Evolutionary conservation across 2,888 invertebrate species (phyloP), one percentile per base, ranked within the genome.

Genomic region (Orthosia gothica): DNA sequence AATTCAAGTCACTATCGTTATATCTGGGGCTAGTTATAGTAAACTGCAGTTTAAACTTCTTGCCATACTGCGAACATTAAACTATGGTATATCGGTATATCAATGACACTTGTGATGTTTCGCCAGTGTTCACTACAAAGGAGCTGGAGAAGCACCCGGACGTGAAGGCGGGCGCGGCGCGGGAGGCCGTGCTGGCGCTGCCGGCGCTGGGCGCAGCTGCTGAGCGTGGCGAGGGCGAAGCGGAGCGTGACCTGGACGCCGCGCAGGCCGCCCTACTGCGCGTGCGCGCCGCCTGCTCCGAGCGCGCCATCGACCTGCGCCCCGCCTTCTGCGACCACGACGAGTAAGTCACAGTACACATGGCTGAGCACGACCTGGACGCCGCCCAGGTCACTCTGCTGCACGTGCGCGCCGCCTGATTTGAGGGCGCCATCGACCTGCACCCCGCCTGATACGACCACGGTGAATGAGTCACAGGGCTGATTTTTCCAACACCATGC

Each of bases 301-400:
- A 97, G 89, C 96, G 98, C 79, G 92, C 97, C 70, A 96, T 98
- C 62, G 95, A 97, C 82, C 91, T 98, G 77, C 97, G 98, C 80
- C 97, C 98, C 0, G 97, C 97, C 79, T 98, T 98, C 91, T 97
- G 97, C 63, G 98, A 97, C 85, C 98, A 97, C 86, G 98, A 98
- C 91, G 97, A 96, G 98, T 98, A 87, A 91, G 92, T 13, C 32
- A n/a, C 40, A 40, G 40, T 40, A 40, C 7, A 0, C 40, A 40
- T 9, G 72, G 0, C 55, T 13, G 87, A 81, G 72, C 89, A 76
- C 85, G 90, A 90, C 66, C 94, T 97, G 23, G 97, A 97, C 84
- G 82, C 96, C 45, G 97, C 97, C 85, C 97, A 98, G 90, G 97
- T 97, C 52, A 97, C 97, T 20, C 93, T 98, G 76, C 93, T 96